Evolutionary conservation across 1,140 invertebrate species (phyloP), one percentile per base, ranked within the genome.

Genomic region (Streblospio benedicti): DNA sequence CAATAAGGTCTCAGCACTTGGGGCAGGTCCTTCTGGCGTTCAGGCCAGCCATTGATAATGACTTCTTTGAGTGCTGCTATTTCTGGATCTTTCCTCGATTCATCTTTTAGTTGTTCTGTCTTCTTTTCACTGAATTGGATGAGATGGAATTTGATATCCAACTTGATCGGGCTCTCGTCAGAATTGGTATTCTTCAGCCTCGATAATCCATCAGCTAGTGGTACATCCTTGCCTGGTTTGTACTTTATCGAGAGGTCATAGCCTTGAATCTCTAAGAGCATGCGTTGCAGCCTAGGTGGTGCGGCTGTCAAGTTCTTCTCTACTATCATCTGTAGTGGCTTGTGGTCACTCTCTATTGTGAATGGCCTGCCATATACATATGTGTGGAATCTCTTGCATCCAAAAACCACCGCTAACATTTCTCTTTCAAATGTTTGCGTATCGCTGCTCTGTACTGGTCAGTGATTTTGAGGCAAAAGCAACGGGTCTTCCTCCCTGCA

Each of bases 231-330:
- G 1, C 65, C 68, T 43, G 71, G 35, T 16, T 66, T 61, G 60
- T 78, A 82, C 23, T 54, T 41, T 0, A 83, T 61, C 28, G 67
- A 61, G 27, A 80, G 69, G 64, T 80, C 69, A 70, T 76, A 81
- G 61, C 65, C 49, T 53, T 75, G 73, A 9, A 82, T 35, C 52
- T 67, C 66, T 4, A 81, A 57, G 16, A 79, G 33, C 73, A 80
- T 78, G 16, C 74, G 54, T 65, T 80, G 71, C 32, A 82, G 63
- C 57, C 79, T 59, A 9, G 68, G 56, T 35, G 76, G 71, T 44
- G 70, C 67, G 58, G 71, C 67, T 23, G 69, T 61, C 27, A 81
- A 62, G n/a, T 67, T 62, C 64, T 80, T 81, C 56, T 71, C 67
- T 14, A 72, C 66, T 51, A 81, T 79, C 25, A 50, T 57, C 30